Evolutionary conservation across 2,888 invertebrate genomes (phyloP).

Genomic region (Helicoverpa assulta): DNA sequence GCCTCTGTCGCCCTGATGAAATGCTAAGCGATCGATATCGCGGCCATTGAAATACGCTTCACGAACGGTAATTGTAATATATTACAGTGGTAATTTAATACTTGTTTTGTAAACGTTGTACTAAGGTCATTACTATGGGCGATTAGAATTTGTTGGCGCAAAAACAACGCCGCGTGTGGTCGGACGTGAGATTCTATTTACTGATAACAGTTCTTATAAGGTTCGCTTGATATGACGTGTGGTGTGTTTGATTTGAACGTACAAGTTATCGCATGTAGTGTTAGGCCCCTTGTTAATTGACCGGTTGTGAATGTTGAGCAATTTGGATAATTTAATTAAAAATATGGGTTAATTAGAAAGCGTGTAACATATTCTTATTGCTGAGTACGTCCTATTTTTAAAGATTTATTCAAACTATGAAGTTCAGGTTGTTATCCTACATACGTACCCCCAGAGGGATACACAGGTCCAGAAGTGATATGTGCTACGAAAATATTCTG

Average conservation of each 20-base stretch:
- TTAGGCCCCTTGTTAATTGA: constrained; percentile 57
- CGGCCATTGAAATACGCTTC: constrained; percentile 84
- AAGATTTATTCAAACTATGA: no score
- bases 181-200: constrained; percentile 68
- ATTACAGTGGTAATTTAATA: constrained; percentile 69
- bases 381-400: no score
- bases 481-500: constrained; percentile 18
- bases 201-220: constrained; percentile 71
- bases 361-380: background rate
- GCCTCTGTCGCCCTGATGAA: constrained; percentile 83
- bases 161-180: constrained; percentile 79
- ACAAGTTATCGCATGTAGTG: constrained; percentile 66
- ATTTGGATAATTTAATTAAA: constrained; percentile 51
- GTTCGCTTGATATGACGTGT: constrained; percentile 67
- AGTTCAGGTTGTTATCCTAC: background rate
- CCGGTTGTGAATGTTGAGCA: constrained; percentile 53
- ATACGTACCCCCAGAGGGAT: background rate
- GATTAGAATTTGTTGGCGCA: constrained; percentile 74
- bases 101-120: constrained; percentile 68
- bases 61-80: constrained; percentile 77
- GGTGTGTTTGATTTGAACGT: constrained; percentile 67
- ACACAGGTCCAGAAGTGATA: constrained; percentile 3
- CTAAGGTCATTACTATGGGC: constrained; percentile 69
- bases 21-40: constrained; percentile 85
- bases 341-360: constrained; percentile 13